These are phyloP conservation scores for Tapirus indicus DNA, from an alignment of 2,797 vertebrate genomes.

Conservation along the genomic window DNA sequence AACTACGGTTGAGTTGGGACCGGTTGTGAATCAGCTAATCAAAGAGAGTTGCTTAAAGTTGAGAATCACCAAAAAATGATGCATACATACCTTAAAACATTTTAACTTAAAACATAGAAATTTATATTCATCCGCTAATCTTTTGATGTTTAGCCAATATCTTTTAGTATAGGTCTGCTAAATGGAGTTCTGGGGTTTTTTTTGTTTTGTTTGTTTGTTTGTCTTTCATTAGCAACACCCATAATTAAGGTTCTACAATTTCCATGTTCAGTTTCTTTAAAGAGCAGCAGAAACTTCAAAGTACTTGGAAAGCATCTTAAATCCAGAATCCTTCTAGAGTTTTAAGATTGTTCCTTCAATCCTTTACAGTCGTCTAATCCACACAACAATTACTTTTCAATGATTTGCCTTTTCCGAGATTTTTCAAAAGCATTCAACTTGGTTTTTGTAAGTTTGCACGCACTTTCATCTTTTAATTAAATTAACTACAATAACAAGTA, in stretches of 20 bases:
- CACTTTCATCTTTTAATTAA: constrained; percentile 24
- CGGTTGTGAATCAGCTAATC: background rate
- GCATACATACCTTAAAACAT: background rate
- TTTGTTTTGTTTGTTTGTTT: constrained; percentile 33
- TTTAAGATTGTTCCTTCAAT: background rate
- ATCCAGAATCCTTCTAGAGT: background rate
- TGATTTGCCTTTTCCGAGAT: background rate
- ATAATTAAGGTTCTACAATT: background rate
- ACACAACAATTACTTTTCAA: background rate
- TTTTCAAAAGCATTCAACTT: background rate
- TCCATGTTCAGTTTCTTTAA: background rate
- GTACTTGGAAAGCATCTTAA: background rate
- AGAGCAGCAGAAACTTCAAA: background rate
- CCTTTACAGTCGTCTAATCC: background rate
- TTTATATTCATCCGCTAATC: background rate
- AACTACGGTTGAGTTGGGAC: background rate
- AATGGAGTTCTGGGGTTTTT: background rate
- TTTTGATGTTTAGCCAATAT: background rate
- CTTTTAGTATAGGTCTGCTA: background rate
- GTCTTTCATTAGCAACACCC: background rate
- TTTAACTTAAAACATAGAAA: background rate
- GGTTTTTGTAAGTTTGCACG: background rate
- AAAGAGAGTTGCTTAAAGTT: background rate
- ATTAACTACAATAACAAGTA: constrained; percentile 4
- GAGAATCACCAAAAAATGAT: background rate